Base-by-base conservation (phyloP, 2,888 invertebrate genomes). In the Netelia melanura region DNA sequence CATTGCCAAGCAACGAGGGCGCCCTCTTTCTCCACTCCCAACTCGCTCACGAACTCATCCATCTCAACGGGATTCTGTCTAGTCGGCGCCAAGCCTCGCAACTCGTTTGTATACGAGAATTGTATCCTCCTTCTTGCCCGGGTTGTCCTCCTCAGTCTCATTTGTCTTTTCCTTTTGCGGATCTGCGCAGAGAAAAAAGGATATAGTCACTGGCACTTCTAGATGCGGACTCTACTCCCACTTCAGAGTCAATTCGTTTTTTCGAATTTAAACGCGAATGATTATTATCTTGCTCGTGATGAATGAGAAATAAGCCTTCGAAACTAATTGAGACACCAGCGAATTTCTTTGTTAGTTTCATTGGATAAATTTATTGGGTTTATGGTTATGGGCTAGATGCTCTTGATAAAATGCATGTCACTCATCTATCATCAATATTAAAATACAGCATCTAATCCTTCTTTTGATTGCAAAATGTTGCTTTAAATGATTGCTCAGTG, bases 81-180 rank as follows among this genome's bases (percentile, higher is more conserved):
- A 86, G 87, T 84, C 86, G 88, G 87, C 83, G 88, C 87, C 87
- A 83, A 81, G 80, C 81, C 84, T 86, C 75, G 83, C 81, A 71
- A 84, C 86, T 87, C 80, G 83, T 84, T 86, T 86, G 84, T 84
- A 86, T 87, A 86, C 87, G 84, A 77, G 83, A 76, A 84, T 83
- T 81, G 84, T 81, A 67, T 83, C 77, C 77, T 68, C 44, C n/a
- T 61, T 62, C 43, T 30, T 44, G 17, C 75, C 43, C 65, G 44
- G 21, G 80, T 52, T 75, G 83, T 77, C 77, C 71, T 65, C 58
- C 48, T 78, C 62, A 58, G 48, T 68, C 54, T 74, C 74, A 43
- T 48, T 62, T 68, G 52, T 58, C 74, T 44, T 38, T 52, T 68
- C 44, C 38, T 67, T 61, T 67, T 44, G 38, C 65, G 9, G 56